These are phyloP conservation scores for Lithophane semibrunnea DNA, from an alignment of 2,888 invertebrate genomes.

Conservation along the genomic window DNA sequence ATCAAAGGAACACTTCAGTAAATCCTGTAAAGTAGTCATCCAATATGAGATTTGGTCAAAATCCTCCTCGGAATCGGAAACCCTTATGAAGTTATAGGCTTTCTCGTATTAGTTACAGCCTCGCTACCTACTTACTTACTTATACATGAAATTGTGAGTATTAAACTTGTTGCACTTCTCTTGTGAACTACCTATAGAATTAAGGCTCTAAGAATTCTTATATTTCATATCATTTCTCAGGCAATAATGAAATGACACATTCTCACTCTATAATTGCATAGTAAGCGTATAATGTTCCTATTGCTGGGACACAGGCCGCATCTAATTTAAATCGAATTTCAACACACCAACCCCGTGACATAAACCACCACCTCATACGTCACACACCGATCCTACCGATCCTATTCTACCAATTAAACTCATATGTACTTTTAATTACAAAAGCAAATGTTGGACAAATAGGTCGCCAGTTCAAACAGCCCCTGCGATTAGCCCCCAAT, in stretches of 20 bases:
- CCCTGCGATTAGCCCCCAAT: slow-evolving; percentile 82
- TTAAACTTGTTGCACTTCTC: background rate
- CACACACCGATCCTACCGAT: slow-evolving; percentile 29
- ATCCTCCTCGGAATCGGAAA: slow-evolving; percentile 38
- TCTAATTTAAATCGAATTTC: slow-evolving; percentile 16
- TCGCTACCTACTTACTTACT: background rate
- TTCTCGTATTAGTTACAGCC: slow-evolving; percentile 16
- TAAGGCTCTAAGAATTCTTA: background rate
- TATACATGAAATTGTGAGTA: background rate
- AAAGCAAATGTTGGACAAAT: slow-evolving; percentile 82
- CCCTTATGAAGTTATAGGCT: slow-evolving; percentile 43
- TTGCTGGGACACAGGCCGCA: no score
- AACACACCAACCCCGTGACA: background rate
- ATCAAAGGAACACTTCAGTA: slow-evolving; percentile 78
- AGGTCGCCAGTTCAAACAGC: slow-evolving; percentile 80
- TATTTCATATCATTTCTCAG: background rate
- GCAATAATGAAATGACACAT: background rate
- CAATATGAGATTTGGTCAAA: slow-evolving; percentile 69
- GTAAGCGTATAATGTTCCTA: no score
- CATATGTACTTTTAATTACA: slow-evolving; percentile 82
- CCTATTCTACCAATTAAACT: slow-evolving; percentile 66
- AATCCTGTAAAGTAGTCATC: slow-evolving; percentile 73
- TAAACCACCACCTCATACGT: slow-evolving; percentile 22
- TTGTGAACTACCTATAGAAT: background rate
- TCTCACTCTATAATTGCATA: background rate